Conservation (phyloP, 2,888 invertebrate species). For the Acleris literana region DNA sequence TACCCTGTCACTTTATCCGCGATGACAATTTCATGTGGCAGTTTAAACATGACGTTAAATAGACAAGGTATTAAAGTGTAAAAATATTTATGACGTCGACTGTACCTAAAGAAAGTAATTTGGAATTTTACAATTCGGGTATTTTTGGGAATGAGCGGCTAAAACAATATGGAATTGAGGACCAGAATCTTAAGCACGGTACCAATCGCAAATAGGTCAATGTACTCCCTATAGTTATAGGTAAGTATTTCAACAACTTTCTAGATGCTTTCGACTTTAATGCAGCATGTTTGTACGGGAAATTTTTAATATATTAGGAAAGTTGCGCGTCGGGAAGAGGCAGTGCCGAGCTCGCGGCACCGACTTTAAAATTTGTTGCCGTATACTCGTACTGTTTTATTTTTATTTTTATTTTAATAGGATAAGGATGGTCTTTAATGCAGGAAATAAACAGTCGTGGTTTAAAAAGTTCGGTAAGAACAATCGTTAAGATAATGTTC, state of each 20-base stretch:
- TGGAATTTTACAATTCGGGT: no score
- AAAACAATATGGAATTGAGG: no score
- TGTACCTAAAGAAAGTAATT: no score
- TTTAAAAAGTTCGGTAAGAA: slow-evolving; percentile 57
- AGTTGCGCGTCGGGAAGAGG: slow-evolving; percentile 56
- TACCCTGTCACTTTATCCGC: no score
- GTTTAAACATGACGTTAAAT: no score
- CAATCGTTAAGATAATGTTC: slow-evolving; percentile 59
- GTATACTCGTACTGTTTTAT: slow-evolving; percentile 52
- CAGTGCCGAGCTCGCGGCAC: slow-evolving; percentile 48
- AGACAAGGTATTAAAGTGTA: no score
- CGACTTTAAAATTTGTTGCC: slow-evolving; percentile 66
- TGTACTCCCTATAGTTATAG: slow-evolving; percentile 42
- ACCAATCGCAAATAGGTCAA: slow-evolving; percentile 36
- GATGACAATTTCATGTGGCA: no score
- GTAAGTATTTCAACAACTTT: slow-evolving; percentile 51
- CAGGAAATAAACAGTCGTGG: slow-evolving; percentile 56
- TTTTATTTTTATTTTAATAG: slow-evolving; percentile 63
- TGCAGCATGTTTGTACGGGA: slow-evolving; percentile 60
- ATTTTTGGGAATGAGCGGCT: no score
- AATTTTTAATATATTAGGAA: slow-evolving; percentile 72
- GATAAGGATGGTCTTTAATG: slow-evolving; percentile 57
- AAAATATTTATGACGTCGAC: no score
- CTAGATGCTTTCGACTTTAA: slow-evolving; percentile 54
- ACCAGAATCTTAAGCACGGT: background rate